Evolutionary conservation across 2,888 invertebrate genomes (phyloP), one percentile per base, ranked within the genome.

Genomic region (Podotricha telesiphe): DNA sequence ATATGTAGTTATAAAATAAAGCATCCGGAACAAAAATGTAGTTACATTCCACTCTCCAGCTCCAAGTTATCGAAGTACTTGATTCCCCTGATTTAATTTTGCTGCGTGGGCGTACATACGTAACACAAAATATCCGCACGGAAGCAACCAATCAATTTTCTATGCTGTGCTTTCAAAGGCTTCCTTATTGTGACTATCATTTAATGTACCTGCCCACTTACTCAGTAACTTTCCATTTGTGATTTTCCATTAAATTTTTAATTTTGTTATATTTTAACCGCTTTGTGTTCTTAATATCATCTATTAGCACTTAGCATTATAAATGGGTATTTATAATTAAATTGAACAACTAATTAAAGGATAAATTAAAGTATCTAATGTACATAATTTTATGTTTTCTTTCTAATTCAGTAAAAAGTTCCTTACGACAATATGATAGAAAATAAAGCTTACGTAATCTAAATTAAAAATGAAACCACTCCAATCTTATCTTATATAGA

Each of bases 111-210:
- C 8, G 53, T 45, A 45, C 13, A 20, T 59, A 22, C 37, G 48
- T n/a, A 13, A 42, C 4, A 13, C 48, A 58, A 65, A 58, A 65
- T 65, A 58, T 65, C 48, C 17, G 48, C 37, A 1, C 47, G 65
- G 65, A 65, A 58, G 56, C 48, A 20, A 20, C 65, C 65, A 65
- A 56, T 65, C 37, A 56, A 20, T 56, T 45, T 15, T 17, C 40
- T 15, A n/a, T 48, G 22, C 47, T 48, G 55, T 13, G 65, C 47
- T 56, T 15, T 37, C 58, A 59, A 59, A 59, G 40, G 17, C 48
- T 56, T 48, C 37, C 48, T 58, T 40, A 48, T 58, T 56, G 7
- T 17, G 7, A 47, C 15, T 55, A 34, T 19, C 4, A 11, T 42
- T 13, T 65, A 22, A 53, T 40, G 40, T 22, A 53, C 42, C 19